These are phyloP conservation scores for Oreonectes daqikongensis DNA, from an alignment of 2,797 vertebrate species.

Conservation along the genomic window DNA sequence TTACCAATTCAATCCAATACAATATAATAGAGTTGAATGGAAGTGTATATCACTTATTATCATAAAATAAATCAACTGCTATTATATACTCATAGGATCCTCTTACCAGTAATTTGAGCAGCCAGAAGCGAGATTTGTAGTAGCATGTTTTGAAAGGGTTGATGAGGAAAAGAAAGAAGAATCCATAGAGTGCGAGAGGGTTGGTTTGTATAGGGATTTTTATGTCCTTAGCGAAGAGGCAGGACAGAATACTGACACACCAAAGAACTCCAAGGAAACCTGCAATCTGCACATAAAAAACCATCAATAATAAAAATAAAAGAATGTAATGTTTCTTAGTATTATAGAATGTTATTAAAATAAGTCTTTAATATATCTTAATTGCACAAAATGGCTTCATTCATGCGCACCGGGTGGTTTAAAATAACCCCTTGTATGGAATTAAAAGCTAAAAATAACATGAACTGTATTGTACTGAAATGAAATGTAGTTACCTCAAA, in stretches of 20 bases:
- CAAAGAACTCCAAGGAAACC: constrained; percentile 95
- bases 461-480: background rate
- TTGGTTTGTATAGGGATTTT: constrained; percentile 90
- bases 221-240: constrained; percentile 84
- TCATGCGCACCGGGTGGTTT: background rate
- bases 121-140: constrained; percentile 99
- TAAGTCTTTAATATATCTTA: background rate
- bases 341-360: too few species aligned
- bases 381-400: background rate
- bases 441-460: background rate
- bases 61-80: background rate
- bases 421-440: background rate
- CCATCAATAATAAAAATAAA: too few species aligned
- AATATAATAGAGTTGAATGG: background rate
- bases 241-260: constrained; percentile 94
- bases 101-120: constrained; percentile 94
- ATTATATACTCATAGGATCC: background rate
- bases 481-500: constrained; percentile 86
- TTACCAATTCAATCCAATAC: background rate
- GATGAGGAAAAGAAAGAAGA: constrained; percentile 97
- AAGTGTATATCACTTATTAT: background rate
- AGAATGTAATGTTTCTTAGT: too few species aligned
- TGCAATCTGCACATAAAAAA: constrained; percentile 89
- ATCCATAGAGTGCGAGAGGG: constrained; percentile 92
- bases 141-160: constrained; percentile 98